Evolutionary conservation across 1,140 invertebrate genomes (phyloP), one percentile per base, ranked within the genome.

Genomic region (Stegodyphus mimosarum): DNA sequence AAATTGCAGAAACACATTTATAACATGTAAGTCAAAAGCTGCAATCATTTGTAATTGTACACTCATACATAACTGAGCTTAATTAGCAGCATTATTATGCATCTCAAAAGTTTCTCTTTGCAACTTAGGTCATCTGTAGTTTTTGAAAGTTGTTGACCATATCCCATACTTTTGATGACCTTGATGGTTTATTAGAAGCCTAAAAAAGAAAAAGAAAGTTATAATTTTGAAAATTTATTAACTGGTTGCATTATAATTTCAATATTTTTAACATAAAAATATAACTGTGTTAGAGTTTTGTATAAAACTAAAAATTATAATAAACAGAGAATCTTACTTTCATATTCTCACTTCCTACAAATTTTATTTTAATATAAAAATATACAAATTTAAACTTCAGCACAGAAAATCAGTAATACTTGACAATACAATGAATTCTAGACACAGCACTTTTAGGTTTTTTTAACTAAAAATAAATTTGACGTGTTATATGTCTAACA

Each of bases 61-160:
- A 81, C 33, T 73, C 73, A 73, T 73, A 73, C 70, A 81, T 81
- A 13, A 64, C 67, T 72, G 70, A 81, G 49, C 60, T 73, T 72
- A 15, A 10, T 60, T 60, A 73, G 18, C 67, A 73, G 52, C 55
- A 52, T 51, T 63, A n/a, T 72, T 6, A 15, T 15, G n/a, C n/a
- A 17, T 77, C 17, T 55, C 15, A 60, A 60, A 49, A 52, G 10
- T 67, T 33, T 70, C 17, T 49, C 13, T 48, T 60, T 83, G 13
- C 73, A 63, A 7, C 49, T 86, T 87, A 88, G 6, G 87, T 87
- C 87, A 88, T 88, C 52, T 88, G 87, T n/a, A 88, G 72, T 33
- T 88, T 88, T 73, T 88, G 87, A 69, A 88, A 87, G 51, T 88
- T 88, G 55, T 83, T 80, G 33, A 88, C 87, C 86, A 88, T 87